Evolutionary conservation across 2,888 invertebrate genomes (phyloP).

Genomic region (Sisyra terminalis): DNA sequence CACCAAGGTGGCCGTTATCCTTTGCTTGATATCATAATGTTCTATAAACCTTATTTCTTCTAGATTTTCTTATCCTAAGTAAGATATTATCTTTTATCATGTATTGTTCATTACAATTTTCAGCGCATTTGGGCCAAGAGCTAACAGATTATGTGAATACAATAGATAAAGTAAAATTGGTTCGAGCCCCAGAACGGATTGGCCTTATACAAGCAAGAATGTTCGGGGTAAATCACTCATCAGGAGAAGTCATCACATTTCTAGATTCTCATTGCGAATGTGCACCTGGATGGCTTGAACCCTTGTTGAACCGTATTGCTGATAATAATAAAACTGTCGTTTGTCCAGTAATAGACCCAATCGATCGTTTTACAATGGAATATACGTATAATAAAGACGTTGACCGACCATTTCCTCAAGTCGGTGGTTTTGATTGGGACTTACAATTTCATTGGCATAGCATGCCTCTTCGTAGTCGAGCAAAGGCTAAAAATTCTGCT

Average conservation of each 20-base stretch:
- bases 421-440: constrained; percentile 88
- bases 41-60: too few relatives aligned
- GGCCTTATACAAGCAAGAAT: constrained; percentile 90
- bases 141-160: constrained; percentile 85
- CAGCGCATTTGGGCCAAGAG: constrained; percentile 82
- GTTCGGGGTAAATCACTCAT: constrained; percentile 71
- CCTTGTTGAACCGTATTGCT: constrained; percentile 76
- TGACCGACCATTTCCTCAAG: constrained; percentile 49
- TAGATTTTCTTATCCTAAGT: too few relatives aligned
- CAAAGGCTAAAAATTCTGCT: constrained; percentile 69
- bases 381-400: constrained; percentile 76
- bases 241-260: constrained; percentile 82
- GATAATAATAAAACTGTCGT: constrained; percentile 76
- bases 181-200: constrained; percentile 80
- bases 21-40: too few relatives aligned
- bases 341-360: constrained; percentile 91
- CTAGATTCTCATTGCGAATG: constrained; percentile 98
- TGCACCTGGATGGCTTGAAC: constrained; percentile 89
- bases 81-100: too few relatives aligned
- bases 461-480: constrained; percentile 80
- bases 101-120: too few relatives aligned
- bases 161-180: constrained; percentile 82
- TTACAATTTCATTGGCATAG: constrained; percentile 98
- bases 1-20: too few relatives aligned
- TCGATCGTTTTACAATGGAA: constrained; percentile 84